phyloP scores from a whole-genome alignment of 2,113 vertebrate genomes.

The Dolichallabes microphthalmus region DNA sequence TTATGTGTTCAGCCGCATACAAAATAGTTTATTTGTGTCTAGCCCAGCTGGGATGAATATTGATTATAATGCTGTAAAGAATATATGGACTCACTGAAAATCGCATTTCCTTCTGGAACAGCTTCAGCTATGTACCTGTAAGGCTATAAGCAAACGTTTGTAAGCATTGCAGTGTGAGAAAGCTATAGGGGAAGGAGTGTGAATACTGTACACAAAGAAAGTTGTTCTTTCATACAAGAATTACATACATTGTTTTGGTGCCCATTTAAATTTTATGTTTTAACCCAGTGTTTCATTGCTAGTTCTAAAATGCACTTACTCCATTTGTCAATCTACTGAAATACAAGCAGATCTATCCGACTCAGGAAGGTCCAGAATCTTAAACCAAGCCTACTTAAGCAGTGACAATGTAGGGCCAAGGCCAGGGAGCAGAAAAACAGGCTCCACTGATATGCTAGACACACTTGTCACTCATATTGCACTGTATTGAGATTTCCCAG shows the following conservation, averaged over 20 bases:
- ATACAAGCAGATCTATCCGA: neutral
- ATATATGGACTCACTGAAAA: slow-evolving; percentile 1
- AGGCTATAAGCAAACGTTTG: neutral
- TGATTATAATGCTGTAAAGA: neutral
- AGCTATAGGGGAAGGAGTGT: neutral
- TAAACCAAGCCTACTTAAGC: too few species aligned
- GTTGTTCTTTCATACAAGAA: neutral
- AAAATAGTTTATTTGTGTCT: slow-evolving; percentile 22
- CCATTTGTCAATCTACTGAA: neutral
- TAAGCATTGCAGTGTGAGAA: neutral
- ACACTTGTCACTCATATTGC: too few species aligned
- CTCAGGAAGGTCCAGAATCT: too few species aligned
- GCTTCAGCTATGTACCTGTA: neutral
- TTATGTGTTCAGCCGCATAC: neutral
- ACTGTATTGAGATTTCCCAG: too few species aligned
- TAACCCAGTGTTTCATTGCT: neutral
- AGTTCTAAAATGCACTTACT: neutral
- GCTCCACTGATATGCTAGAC: too few species aligned
- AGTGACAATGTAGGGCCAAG: too few species aligned
- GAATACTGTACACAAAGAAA: neutral
- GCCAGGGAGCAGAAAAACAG: too few species aligned
- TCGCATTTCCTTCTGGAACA: neutral
- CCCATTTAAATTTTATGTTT: neutral
- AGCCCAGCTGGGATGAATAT: neutral
- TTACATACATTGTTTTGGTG: slow-evolving; percentile 1